Base-by-base conservation (phyloP, 1,140 invertebrate genomes). In the Macrobrachium rosenbergii region DNA sequence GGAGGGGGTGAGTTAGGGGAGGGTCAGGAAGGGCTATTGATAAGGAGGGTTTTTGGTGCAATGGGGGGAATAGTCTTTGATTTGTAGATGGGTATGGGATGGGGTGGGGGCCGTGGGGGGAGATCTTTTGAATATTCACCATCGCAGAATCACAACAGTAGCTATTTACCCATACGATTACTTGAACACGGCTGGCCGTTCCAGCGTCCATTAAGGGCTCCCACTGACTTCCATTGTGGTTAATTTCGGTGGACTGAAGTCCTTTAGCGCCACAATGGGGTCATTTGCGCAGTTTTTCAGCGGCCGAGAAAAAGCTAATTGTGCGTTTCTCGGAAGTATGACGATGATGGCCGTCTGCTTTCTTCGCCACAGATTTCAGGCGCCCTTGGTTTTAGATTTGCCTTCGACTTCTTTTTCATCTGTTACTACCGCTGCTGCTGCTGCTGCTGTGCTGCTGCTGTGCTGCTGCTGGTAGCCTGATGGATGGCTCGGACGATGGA, bases 91-190 rank as follows among this genome's bases (percentile, higher is more conserved):
- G 52, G 52, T 37, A 37, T 52, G 52, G 52, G 52, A 2, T 2
- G 52, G 7, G 12, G 2, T 2, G 12, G 7, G 52, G 7, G 52
- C 2, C 45, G 10, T 6, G 45, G 45, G 45, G 45, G 10, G 45
- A 52, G 45, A 10, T 52, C 28, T 37, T 37, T 52, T 52, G 52
- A 52, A 52, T 52, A 52, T 52, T 52, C 52, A 19, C 2, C 52
- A 21, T 62, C 28, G 78, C 75, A 85, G 67, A 62, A 67, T 45
- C 69, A 16, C 67, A 85, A 78, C 76, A 76, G n/a, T 75, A 60
- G 43, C 75, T 79, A 69, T 85, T 78, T 85, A 59, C 64, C 62
- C 76, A 79, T 85, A 79, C 67, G 62, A 79, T 78, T 78, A 76
- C 19, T 21, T 59, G 58, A 52, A 23, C n/a, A 59, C 52, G 52